Base-by-base conservation (phyloP, 2,888 invertebrate species). In the Globia sparganii region DNA sequence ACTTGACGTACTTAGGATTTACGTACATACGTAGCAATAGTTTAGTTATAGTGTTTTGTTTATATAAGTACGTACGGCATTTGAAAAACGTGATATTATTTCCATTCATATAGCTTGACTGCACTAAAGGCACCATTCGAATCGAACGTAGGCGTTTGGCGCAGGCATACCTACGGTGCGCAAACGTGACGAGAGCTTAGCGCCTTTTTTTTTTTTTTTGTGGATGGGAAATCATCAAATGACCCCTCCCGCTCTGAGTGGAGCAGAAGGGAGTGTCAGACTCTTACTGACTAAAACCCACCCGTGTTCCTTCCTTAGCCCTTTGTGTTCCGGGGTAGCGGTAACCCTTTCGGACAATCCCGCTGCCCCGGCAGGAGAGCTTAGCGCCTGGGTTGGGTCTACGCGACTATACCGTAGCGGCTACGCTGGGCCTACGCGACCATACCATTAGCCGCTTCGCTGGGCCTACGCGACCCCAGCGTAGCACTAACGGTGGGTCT, bases 1-100 rank as follows among this genome's bases (percentile, higher is more conserved):
- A n/a, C 49, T 72, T 72, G 59, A 68, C 65, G 65, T 78, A 58
- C 59, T 70, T 72, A 72, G n/a, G 15, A 46, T 70, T 31, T 49
- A 72, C 11, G 6, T 15, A 53, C 25, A 5, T 34, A 28, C 13
- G 11, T 46, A 56, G 15, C 9, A 49, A 31, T 75, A 59, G 61
- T 69, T 80, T 43, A 43, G 43, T 43, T 49, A 49, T 69, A 64
- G 46, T 68, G 56, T 31, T 31, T 46, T 67, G 46, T 64, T 56
- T 21, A 71, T 59, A 67, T 64, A 74, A 71, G 46, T 58, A 28
- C 43, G 49, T 58, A 49, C 9, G 4, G 28, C 40, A 59, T 43
- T 73, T 34, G 49, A 65, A 34, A 28, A 49, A 28, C 34, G 9
- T 73, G 25, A 73, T 72, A 58, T 64, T 64, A 80, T 73, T 73